Base-by-base conservation (phyloP, 2,113 vertebrate genomes). In the Labeo rohita region DNA sequence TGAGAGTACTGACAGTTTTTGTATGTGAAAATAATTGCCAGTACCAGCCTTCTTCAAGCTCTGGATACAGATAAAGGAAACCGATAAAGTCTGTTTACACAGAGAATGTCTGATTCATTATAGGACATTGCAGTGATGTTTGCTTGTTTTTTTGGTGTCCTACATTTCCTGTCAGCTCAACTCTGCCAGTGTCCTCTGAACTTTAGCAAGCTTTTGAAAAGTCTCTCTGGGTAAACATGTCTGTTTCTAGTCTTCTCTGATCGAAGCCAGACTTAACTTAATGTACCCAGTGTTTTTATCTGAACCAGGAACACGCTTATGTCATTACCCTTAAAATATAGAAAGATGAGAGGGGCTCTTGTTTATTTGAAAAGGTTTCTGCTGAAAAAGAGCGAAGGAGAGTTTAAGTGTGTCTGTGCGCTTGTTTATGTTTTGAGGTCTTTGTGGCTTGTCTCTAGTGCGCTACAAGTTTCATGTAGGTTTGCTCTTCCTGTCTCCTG, bases 271-370 rank as follows among this genome's bases (percentile, higher is more conserved):
- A 87, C 86, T 80, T 23, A 3, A 80, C 49, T 73, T 84, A 84
- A 87, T 87, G 86, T 74, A 84, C 52, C 68, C 86, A 49, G 39
- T 87, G 86, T 84, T 87, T 80, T 87, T 52, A 80, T 87, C 68
- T 63, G 15, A 56, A 47, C 18, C 52, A 50, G 23, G 65, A 70
- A 83, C 70, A 74, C 82, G 28, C 82, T 80, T 80, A 54, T 73
- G 56, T 23, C 76, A n/a, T 74, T 84, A 72, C 39, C 23, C 39
- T 10, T 49, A 72, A 68, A 80, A 63, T 84, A 80, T 65, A 65
- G 65, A 74, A 74, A 61, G 82, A 84, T 49, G 23, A 84, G 86
- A 49, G 68, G 34, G 16, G 39, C 49, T 52, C 1, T 45, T 84
- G 65, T 84, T 87, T 87, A 84, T 80, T 84, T 76, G 36, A 87